Base-by-base conservation (phyloP, 2,113 vertebrate species). In the Hyaena hyaena region DNA sequence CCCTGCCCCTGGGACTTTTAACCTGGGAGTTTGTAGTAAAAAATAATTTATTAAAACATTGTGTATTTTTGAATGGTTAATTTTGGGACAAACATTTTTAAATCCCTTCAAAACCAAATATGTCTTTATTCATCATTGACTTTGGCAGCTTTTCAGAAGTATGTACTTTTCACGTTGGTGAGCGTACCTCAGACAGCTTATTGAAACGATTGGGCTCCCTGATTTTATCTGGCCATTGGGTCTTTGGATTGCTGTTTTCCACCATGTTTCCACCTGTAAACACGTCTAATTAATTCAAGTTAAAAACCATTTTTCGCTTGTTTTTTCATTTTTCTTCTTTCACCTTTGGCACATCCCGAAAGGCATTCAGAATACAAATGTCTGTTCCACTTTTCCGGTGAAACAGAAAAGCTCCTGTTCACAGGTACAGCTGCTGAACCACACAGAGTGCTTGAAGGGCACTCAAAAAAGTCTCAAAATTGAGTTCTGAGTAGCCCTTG, bases 71-170 rank as follows among this genome's bases (percentile, higher is more conserved):
- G 3, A 1, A 76, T 80, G 10, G 48, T 94, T 73, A 17, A 83
- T 96, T 95, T 97, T 66, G 87, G 85, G 95, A 68, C 97, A 97
- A 96, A 63, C 71, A 84, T 85, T 95, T 84, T 88, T 81, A 93
- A 69, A 45, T 94, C 93, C 74, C 90, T 79, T 97, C 1, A 80
- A 97, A 98, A 91, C 76, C 33, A 43, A 45, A 43, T 5, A 9
- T 4, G 11, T 88, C 63, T 83, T 43, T 45, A 28, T 58, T 76
- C 17, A 5, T 85, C 58, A 21, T 55, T 63, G 73, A 61, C 87
- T 87, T 68, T 88, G 92, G 81, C 88, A 93, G 84, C 53, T 21
- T 82, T 86, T n/a, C 35, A 63, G 88, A 89, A 95, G 92, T 85
- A 23, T 28, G 0, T 43, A 21, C n/a, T 85, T 82, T 35, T 3